phyloP scores from a whole-genome alignment of 2,888 invertebrate species.

The Cheilosia vulpina region DNA sequence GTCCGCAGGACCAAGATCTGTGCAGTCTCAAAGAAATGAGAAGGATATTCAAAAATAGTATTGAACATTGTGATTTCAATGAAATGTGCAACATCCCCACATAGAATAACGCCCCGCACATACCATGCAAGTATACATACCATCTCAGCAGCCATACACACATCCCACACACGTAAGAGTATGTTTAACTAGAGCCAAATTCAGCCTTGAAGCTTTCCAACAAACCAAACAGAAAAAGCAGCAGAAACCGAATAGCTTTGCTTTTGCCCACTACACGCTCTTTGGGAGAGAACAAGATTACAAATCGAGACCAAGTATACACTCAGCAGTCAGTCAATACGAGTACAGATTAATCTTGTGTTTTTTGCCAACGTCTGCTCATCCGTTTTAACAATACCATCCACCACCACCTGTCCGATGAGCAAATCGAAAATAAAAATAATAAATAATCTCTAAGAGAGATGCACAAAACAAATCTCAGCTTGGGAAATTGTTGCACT shows the following conservation, averaged over 20 bases:
- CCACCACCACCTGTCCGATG: conserved; percentile 30
- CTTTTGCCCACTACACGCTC: conserved; percentile 46
- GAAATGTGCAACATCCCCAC: conserved; percentile 85
- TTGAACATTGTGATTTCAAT: conserved; percentile 88
- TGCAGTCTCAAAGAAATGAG: conserved; percentile 87
- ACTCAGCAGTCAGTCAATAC: not conserved
- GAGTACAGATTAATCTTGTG: conserved; percentile 30
- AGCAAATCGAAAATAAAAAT: conserved; percentile 18
- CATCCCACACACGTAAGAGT: conserved; percentile 21
- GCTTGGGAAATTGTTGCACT: conserved; percentile 62
- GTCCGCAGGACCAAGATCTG: conserved; percentile 85
- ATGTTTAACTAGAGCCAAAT: conserved; percentile 60
- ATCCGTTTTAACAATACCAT: not conserved
- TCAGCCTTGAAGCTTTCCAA: conserved; percentile 58
- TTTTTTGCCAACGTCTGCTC: conserved; percentile 40
- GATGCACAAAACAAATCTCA: conserved; percentile 54
- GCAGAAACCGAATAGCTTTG: conserved; percentile 34
- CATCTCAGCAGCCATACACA: conserved; percentile 50
- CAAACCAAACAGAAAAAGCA: conserved; percentile 27
- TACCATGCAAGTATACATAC: conserved; percentile 15
- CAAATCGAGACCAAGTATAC: conserved; percentile 1
- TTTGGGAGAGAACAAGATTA: conserved; percentile 23
- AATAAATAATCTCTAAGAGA: conserved; percentile 62
- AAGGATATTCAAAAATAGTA: conserved; percentile 85
- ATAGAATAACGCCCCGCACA: conserved; percentile 49